These are phyloP conservation scores for Tauraco hartlaubi DNA, from an alignment of 2,797 vertebrate genomes.

Conservation along the genomic window DNA sequence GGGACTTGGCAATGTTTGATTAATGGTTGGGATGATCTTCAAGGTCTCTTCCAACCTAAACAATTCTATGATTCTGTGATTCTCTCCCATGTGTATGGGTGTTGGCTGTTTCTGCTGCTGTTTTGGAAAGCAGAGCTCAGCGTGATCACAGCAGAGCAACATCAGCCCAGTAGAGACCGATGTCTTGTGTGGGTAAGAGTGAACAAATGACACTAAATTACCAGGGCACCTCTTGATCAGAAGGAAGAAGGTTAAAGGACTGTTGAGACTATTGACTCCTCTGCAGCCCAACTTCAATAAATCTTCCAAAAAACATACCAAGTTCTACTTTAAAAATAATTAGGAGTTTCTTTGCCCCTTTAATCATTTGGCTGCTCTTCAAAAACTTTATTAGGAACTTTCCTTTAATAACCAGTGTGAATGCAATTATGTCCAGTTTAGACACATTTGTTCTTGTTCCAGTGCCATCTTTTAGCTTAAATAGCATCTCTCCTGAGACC, in stretches of 20 bases:
- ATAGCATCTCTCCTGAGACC: background rate
- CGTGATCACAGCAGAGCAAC: background rate
- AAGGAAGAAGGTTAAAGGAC: background rate
- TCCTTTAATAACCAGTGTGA: background rate
- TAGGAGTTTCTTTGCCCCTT: background rate
- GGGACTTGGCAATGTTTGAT: no score
- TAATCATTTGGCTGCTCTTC: background rate
- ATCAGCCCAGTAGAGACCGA: background rate
- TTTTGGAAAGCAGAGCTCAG: background rate
- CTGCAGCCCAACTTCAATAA: background rate
- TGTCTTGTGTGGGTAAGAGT: background rate
- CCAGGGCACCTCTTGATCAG: background rate
- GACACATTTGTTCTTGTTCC: background rate
- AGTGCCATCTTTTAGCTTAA: background rate
- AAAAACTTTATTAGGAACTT: background rate
- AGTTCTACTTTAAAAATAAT: background rate
- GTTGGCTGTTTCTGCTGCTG: background rate
- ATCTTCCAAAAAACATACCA: background rate
- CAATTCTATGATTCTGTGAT: no score
- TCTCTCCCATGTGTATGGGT: background rate
- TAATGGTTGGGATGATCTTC: no score
- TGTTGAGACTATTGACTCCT: background rate
- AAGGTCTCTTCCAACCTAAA: no score
- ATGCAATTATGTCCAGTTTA: background rate
- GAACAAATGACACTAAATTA: background rate